Conservation (phyloP, 2,888 invertebrate species). For the Thecocarcelia acutangulata region DNA sequence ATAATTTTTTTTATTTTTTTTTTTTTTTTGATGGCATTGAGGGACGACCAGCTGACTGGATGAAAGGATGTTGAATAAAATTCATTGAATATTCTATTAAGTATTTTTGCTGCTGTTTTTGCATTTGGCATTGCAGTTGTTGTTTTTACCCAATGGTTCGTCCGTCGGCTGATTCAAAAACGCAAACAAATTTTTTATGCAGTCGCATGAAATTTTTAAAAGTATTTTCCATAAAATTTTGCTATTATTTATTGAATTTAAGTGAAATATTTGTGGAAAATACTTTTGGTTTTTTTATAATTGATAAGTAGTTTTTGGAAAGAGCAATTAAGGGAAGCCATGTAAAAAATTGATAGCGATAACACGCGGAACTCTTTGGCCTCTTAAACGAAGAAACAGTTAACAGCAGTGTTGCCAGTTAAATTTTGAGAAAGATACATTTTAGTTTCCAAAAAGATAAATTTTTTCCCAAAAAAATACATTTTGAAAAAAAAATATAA, state of each 20-base stretch:
- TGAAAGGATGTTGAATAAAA: constrained; percentile 45
- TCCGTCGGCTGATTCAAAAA: constrained; percentile 18
- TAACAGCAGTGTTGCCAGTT: no score
- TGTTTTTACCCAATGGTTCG: neutral
- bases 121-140: neutral
- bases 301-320: no score
- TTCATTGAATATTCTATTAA: constrained; percentile 58
- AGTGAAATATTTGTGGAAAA: constrained; percentile 15
- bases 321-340: neutral
- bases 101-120: constrained; percentile 23
- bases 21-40: constrained; percentile 28
- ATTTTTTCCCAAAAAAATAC: no score
- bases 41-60: no score
- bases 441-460: no score
- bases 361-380: no score
- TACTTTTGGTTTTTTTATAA: neutral
- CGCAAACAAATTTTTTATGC: constrained; percentile 2
- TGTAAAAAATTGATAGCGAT: no score
- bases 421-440: no score
- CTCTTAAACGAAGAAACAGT: no score
- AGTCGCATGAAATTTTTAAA: constrained; percentile 29
- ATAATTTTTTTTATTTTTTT: constrained; percentile 29
- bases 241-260: constrained; percentile 37
- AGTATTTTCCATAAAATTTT: constrained; percentile 26
- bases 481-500: no score